Base-by-base conservation (phyloP, 2,113 vertebrate species). In the Sturnira hondurensis region DNA sequence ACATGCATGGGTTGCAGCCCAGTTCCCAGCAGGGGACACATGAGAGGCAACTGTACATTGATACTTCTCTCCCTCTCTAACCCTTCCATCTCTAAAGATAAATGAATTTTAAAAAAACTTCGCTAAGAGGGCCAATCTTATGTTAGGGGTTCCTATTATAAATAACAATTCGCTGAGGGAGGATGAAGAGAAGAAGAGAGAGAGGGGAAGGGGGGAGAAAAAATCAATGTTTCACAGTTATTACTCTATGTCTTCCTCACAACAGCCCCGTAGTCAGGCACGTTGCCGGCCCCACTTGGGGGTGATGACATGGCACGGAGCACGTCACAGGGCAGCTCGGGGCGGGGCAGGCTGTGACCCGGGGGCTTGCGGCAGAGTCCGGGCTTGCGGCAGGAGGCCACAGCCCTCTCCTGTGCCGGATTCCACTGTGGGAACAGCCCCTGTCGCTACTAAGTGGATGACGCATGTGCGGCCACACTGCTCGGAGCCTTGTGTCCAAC, bases 401-500 rank as follows among this genome's bases (percentile, higher is more conserved):
- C 1, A 16, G 78, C 65, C 85, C 63, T 87, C 6, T 73, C 54
- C 43, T 36, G 52, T 1, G 41, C 0, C 67, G 38, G 7, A 88
- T 28, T 77, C 70, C 84, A 52, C 65, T 31, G 67, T 7, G 92
- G 91, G 47, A 94, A 63, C 1, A 31, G 89, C 50, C 0, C 28
- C 50, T 43, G 56, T 95, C 41, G 77, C 71, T 93, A 52, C 47
- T 33, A 73, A n/a, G 82, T 43, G 58, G 92, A n/a, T 85, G 67
- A 93, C 3, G 28, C 58, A 14, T 11, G 10, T 12, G 16, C 16
- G 11, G 70, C 31, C 22, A 4, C 43, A 43, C 94, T 96, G 52
- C 71, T 96, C 52, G 31, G 56, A 41, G 38, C 91, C 88, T 70
- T 91, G 16, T n/a, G 93, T 80, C 84, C 96, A 85, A 82, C 41